Conservation (phyloP, 2,888 invertebrate genomes). For the Chrysotoxum bicinctum region DNA sequence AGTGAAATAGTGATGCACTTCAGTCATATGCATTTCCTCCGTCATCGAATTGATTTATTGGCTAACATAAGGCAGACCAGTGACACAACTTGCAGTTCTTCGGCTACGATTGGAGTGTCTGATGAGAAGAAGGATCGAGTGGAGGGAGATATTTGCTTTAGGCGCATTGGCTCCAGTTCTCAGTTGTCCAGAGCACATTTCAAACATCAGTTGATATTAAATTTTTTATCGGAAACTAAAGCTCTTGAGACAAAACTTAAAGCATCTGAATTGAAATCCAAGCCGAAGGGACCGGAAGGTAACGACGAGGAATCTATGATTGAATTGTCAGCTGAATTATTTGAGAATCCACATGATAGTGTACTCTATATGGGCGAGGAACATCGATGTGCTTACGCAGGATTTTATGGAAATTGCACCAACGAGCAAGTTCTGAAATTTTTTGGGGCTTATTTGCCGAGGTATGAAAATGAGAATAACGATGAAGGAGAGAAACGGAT, state of each 20-base stretch:
- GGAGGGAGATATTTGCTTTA: slow-evolving; percentile 74
- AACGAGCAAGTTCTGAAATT: slow-evolving; percentile 74
- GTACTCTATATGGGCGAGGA: slow-evolving; percentile 74
- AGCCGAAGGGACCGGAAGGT: slow-evolving; percentile 4
- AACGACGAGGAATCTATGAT: slow-evolving; percentile 74
- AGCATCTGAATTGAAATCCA: slow-evolving; percentile 65
- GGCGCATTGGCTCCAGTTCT: slow-evolving; percentile 74
- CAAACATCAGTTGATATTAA: slow-evolving; percentile 74
- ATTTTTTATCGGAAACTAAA: slow-evolving; percentile 73
- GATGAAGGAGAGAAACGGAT: slow-evolving; percentile 35
- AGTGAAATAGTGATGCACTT: slow-evolving; percentile 74
- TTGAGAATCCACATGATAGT: slow-evolving; percentile 76
- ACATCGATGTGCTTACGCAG: slow-evolving; percentile 74
- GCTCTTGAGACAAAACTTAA: slow-evolving; percentile 72
- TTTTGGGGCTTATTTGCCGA: slow-evolving; percentile 75
- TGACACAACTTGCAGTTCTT: neutral
- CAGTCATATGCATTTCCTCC: slow-evolving; percentile 74
- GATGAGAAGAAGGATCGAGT: slow-evolving; percentile 47
- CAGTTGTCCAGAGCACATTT: slow-evolving; percentile 73
- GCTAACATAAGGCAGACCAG: slow-evolving; percentile 66
- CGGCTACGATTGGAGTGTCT: neutral
- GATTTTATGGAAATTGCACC: slow-evolving; percentile 75
- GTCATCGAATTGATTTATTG: slow-evolving; percentile 75
- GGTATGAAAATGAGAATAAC: slow-evolving; percentile 73
- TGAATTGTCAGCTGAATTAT: slow-evolving; percentile 74